Conservation (phyloP, 2,797 vertebrate genomes). For the Molossus molossus region DNA sequence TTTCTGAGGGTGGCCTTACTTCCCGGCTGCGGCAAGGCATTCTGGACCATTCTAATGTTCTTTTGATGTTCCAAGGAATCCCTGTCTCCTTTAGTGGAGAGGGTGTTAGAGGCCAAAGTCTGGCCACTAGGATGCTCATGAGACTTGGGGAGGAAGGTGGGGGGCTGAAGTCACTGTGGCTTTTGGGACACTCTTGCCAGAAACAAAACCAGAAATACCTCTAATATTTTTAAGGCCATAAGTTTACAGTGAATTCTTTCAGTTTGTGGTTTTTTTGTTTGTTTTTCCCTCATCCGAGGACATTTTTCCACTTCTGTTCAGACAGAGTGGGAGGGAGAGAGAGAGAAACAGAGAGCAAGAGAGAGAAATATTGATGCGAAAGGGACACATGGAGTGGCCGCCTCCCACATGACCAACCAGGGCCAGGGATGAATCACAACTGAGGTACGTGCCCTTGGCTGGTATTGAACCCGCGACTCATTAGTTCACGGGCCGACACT, state of each 20-base stretch:
- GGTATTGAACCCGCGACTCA: no score
- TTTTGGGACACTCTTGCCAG: background rate
- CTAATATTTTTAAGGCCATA: background rate
- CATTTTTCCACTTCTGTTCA: no score
- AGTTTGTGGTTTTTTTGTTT: background rate
- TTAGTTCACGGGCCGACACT: no score
- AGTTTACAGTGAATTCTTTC: background rate
- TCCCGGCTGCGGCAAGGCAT: background rate
- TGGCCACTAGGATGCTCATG: background rate
- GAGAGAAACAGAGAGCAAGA: no score
- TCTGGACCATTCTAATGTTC: background rate
- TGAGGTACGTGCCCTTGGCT: no score
- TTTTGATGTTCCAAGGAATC: background rate
- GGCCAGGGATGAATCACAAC: no score
- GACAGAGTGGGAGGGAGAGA: no score
- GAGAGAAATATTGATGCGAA: no score
- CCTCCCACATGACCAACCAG: no score
- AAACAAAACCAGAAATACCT: background rate
- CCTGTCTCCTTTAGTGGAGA: background rate
- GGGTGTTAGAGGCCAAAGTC: background rate
- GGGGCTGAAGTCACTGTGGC: background rate
- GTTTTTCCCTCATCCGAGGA: no score
- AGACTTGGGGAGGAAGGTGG: background rate
- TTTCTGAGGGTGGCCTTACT: background rate
- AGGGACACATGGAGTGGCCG: no score